phyloP scores from a whole-genome alignment of 2,888 invertebrate genomes.

The Acleris holmiana region DNA sequence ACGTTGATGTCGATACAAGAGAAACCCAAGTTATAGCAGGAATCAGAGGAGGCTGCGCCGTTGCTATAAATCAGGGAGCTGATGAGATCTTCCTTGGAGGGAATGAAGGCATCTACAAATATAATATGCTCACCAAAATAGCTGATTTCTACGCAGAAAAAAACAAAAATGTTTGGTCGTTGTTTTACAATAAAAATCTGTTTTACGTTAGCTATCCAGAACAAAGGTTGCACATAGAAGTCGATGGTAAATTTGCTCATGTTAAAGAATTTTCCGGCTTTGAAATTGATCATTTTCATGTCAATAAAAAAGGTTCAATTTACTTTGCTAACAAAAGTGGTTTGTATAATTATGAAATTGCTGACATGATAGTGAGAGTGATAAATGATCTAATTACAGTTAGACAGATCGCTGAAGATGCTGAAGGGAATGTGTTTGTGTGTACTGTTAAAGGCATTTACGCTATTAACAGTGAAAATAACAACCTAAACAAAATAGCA shows the following conservation, averaged over 20 bases:
- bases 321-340: conserved; percentile 65
- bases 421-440: conserved; percentile 57
- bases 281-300: conserved; percentile 63
- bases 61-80: conserved; percentile 59
- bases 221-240: conserved; percentile 60
- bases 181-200: conserved; percentile 59
- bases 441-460: conserved; percentile 62
- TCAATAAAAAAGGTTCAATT: conserved; percentile 51
- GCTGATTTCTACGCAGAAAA: conserved; percentile 63
- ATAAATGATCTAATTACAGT: conserved; percentile 58
- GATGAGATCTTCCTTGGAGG: conserved; percentile 68
- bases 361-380: conserved; percentile 40
- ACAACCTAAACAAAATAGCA: conserved; percentile 53
- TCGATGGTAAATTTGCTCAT: conserved; percentile 58
- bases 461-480: conserved; percentile 39
- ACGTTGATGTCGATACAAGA: conserved; percentile 53
- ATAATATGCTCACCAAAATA: conserved; percentile 59
- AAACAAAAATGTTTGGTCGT: conserved; percentile 62
- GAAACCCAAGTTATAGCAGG: conserved; percentile 59
- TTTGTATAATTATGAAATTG: conserved; percentile 56
- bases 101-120: conserved; percentile 67
- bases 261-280: conserved; percentile 63
- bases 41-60: conserved; percentile 62
- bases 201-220: conserved; percentile 70
- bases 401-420: conserved; percentile 65